Evolutionary conservation across 2,797 vertebrate genomes (phyloP).

Genomic region (Lutjanus argentimaculatus): DNA sequence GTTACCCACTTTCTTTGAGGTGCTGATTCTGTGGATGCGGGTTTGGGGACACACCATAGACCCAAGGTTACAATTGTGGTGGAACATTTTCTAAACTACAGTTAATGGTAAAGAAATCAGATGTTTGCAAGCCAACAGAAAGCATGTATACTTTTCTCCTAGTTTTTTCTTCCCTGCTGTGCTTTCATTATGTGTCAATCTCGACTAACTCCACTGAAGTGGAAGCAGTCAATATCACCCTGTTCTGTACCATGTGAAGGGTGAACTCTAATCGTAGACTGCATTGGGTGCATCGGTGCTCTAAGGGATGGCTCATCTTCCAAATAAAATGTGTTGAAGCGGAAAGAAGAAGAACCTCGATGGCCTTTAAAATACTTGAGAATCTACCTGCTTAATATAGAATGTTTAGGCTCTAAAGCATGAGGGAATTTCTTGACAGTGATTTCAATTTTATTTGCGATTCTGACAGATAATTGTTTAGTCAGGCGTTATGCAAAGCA

Average conservation of each 20-base stretch:
- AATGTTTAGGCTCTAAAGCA: conserved; percentile 11
- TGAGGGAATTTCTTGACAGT: neutral
- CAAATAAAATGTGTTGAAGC: conserved; percentile 76
- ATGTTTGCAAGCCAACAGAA: conserved; percentile 29
- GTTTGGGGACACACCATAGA: neutral
- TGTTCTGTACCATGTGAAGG: conserved; percentile 76
- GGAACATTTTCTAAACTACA: conserved; percentile 16
- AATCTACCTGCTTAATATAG: conserved; percentile 11
- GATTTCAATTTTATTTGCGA: conserved; percentile 13
- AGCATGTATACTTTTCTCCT: conserved; percentile 46
- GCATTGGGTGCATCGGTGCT: conserved; percentile 75
- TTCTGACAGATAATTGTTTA: conserved; percentile 2
- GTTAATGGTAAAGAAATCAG: conserved; percentile 41
- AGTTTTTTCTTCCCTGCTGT: conserved; percentile 55
- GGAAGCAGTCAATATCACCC: conserved; percentile 84
- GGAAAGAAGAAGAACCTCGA: conserved; percentile 75
- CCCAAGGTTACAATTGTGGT: neutral
- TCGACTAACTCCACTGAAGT: conserved; percentile 78
- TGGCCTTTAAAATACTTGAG: conserved; percentile 73
- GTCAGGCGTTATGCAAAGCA: neutral
- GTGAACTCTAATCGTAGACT: conserved; percentile 75
- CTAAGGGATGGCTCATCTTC: conserved; percentile 75
- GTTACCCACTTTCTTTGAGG: neutral
- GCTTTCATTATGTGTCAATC: conserved; percentile 85
- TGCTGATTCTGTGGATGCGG: neutral